These are phyloP conservation scores for Danio kyathit DNA, from an alignment of 2,797 vertebrate species.

Conservation along the genomic window DNA sequence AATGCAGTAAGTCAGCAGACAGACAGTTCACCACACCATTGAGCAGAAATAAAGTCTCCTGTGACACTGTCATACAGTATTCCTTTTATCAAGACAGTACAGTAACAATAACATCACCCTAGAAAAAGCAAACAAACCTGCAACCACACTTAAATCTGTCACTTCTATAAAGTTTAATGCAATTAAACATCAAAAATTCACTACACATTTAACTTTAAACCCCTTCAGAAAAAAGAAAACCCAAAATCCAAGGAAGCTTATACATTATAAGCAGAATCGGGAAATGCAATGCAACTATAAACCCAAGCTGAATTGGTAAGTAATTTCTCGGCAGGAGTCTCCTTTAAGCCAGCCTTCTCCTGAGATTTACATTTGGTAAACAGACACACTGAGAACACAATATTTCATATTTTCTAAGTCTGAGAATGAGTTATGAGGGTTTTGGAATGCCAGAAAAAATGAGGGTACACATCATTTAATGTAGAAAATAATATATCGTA, in stretches of 20 bases:
- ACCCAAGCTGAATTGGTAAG: conserved; percentile 13
- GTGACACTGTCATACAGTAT: neutral
- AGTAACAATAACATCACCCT: neutral
- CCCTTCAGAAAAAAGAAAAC: neutral
- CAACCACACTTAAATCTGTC: neutral
- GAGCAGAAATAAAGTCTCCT: neutral
- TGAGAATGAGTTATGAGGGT: conserved; percentile 11
- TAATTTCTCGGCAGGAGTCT: neutral
- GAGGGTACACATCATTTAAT: conserved; percentile 4
- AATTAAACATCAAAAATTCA: conserved; percentile 26
- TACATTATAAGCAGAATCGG: conserved; percentile 8
- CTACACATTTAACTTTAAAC: conserved; percentile 38
- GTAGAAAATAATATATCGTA: neutral
- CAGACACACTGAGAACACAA: conserved; percentile 34
- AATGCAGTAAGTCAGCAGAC: neutral
- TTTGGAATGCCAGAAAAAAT: conserved; percentile 20
- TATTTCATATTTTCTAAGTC: conserved; percentile 21
- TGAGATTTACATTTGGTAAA: conserved; percentile 45
- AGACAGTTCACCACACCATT: neutral
- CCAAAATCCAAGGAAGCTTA: conserved; percentile 25
- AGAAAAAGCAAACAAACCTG: conserved; percentile 4
- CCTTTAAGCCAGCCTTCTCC: conserved; percentile 19
- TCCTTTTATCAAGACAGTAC: neutral
- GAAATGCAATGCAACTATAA: conserved; percentile 31
- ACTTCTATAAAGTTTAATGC: conserved; percentile 6